Conservation (phyloP, 2,797 vertebrate genomes). For the Sebastes iracundus region DNA sequence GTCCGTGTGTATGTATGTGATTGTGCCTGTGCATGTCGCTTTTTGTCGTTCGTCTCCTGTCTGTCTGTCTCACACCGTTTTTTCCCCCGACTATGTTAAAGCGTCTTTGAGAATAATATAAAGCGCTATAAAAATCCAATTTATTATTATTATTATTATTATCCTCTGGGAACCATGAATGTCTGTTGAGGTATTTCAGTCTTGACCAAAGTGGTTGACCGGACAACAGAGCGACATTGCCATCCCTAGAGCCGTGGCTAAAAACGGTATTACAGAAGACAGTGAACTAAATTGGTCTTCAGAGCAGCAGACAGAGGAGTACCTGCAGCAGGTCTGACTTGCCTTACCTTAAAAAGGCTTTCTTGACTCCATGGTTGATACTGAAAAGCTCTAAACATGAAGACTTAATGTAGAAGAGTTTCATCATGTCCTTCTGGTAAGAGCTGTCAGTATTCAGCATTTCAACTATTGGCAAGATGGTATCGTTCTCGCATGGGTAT, state of each 20-base stretch:
- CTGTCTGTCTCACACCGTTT: no score
- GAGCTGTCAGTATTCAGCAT: rapidly evolving
- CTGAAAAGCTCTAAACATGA: background rate
- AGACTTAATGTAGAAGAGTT: background rate
- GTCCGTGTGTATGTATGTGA: no score
- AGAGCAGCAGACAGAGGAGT: background rate
- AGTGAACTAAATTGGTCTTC: background rate
- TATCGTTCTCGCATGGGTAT: rapidly evolving
- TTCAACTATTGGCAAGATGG: rapidly evolving
- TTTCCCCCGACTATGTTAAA: no score
- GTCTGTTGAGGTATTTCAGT: background rate
- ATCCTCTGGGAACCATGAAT: background rate
- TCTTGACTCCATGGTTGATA: rapidly evolving
- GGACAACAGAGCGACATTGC: background rate
- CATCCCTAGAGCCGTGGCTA: no score
- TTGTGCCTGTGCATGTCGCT: no score
- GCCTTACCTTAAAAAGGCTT: constrained; percentile 23
- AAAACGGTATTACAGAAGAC: background rate
- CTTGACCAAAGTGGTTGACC: background rate
- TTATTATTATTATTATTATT: no score
- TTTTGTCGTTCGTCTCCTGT: no score
- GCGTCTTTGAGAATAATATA: no score
- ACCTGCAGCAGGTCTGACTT: background rate
- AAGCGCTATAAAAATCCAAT: no score
- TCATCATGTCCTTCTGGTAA: rapidly evolving